Base-by-base conservation (phyloP, 2,797 vertebrate genomes). In the Sebastes itinus region DNA sequence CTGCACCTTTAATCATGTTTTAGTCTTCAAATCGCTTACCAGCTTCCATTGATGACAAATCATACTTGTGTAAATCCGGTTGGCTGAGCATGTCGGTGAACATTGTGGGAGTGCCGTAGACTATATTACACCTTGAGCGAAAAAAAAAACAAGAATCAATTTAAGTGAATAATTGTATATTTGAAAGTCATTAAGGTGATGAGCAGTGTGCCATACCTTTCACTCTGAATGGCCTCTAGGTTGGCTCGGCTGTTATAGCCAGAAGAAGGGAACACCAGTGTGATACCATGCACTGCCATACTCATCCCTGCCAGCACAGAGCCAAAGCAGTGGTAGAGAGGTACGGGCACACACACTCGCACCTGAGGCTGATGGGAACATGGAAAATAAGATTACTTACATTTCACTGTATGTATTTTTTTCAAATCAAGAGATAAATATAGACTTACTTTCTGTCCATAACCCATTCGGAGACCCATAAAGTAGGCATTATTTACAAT, bases 51-150 rank as follows among this genome's bases (percentile, higher is more conserved):
- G 89, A 80, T 0, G 97, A 97, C 77, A 97, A 64, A 79, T 97
- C 81, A 0, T 94, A 97, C 84, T 94, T 94, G 79, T 93, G 93
- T 62, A 96, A 91, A 67, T 97, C 94, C 0, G 88, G 93, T 73
- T 97, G 96, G 75, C 87, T 90, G 10, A 98, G 90, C 85, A 98
- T 89, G 89, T 98, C 97, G 67, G 96, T 95, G 71, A 70, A 97
- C 97, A 98, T 98, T 20, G 97, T 98, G 0, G 97, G 97, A 0
- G 97, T 98, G 77, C 97, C 97, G 0, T 94, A 94, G 30, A 94
- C 13, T 2, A 92, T 18, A 42, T 90, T 95, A 77, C 97, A 97
- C 73, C 97, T 97, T 76, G 6, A 73, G 23, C 6, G 1, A 10
- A 61, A 80, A 54, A 54, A 80, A 56, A 72, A 52, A 54, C 0